Evolutionary conservation across 2,888 invertebrate genomes (phyloP).

Genomic region (Ernsta delagoae): DNA sequence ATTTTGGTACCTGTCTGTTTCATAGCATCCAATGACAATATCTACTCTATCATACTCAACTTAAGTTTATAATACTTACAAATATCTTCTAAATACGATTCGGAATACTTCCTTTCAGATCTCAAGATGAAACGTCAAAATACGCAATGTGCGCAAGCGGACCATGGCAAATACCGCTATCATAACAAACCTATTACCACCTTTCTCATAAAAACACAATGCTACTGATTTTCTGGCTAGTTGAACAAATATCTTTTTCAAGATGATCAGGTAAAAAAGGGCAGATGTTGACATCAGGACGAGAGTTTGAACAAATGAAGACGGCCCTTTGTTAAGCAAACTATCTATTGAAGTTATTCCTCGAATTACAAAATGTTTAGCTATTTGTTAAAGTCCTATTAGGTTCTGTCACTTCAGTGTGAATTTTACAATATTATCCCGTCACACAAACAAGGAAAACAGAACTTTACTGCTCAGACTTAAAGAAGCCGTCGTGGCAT

Average conservation of each 20-base stretch:
- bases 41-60: too few species aligned
- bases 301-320: slow-evolving; percentile 65
- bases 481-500: slow-evolving; percentile 37
- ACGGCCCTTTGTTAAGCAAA: slow-evolving; percentile 75
- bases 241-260: slow-evolving; percentile 81
- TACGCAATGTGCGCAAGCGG: slow-evolving; percentile 55
- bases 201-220: slow-evolving; percentile 64
- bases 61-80: neutral
- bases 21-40: too few species aligned
- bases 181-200: slow-evolving; percentile 67
- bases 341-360: slow-evolving; percentile 78
- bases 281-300: slow-evolving; percentile 77
- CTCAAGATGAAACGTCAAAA: slow-evolving; percentile 56
- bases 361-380: slow-evolving; percentile 82
- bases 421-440: slow-evolving; percentile 54
- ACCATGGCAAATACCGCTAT: slow-evolving; percentile 56
- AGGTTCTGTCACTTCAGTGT: slow-evolving; percentile 75
- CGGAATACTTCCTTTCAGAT: slow-evolving; percentile 29
- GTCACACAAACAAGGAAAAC: slow-evolving; percentile 39
- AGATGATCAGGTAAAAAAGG: slow-evolving; percentile 70
- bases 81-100: slow-evolving; percentile 6
- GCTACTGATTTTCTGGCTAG: slow-evolving; percentile 81
- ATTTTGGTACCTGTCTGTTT: too few species aligned
- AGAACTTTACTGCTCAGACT: slow-evolving; percentile 47
- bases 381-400: slow-evolving; percentile 84